Evolutionary conservation across 2,797 vertebrate genomes (phyloP).

Genomic region (Adelosebastes latens): DNA sequence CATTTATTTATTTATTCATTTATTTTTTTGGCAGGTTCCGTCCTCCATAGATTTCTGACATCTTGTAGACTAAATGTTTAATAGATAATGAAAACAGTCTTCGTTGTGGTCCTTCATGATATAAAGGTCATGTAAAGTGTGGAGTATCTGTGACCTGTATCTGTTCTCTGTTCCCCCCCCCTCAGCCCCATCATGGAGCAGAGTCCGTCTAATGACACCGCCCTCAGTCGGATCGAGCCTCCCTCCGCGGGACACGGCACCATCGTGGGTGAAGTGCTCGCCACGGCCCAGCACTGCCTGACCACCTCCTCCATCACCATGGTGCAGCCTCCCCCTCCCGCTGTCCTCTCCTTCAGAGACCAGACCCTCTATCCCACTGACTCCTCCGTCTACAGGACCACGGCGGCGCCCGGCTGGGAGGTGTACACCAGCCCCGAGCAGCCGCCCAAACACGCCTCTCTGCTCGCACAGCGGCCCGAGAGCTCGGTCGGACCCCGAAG

Average conservation of each 20-base stretch:
- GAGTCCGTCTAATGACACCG: slow-evolving; percentile 51
- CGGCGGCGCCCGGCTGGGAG: slow-evolving; percentile 40
- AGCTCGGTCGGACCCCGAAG: background rate
- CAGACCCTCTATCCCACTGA: slow-evolving; percentile 49
- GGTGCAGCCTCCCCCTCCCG: slow-evolving; percentile 56
- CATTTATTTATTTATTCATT: too few species aligned
- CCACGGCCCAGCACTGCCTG: slow-evolving; percentile 41
- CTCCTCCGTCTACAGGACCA: background rate
- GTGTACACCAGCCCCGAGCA: slow-evolving; percentile 55
- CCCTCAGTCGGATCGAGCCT: background rate
- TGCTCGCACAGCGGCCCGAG: background rate
- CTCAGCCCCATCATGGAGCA: slow-evolving; percentile 85
- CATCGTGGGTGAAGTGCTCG: slow-evolving; percentile 70
- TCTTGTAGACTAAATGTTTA: background rate
- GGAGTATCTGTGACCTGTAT: too few species aligned
- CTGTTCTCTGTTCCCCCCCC: background rate
- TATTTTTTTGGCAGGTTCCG: too few species aligned
- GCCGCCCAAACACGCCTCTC: background rate
- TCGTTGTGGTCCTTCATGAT: background rate
- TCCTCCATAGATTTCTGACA: background rate
- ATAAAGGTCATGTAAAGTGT: background rate
- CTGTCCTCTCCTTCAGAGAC: slow-evolving; percentile 76
- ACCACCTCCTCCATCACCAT: slow-evolving; percentile 68
- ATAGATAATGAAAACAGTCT: background rate
- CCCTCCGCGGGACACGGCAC: slow-evolving; percentile 56